These are phyloP conservation scores for Cladopsammia gracilis DNA, from an alignment of 64 coral and sea anemone genomes.

Conservation along the genomic window DNA sequence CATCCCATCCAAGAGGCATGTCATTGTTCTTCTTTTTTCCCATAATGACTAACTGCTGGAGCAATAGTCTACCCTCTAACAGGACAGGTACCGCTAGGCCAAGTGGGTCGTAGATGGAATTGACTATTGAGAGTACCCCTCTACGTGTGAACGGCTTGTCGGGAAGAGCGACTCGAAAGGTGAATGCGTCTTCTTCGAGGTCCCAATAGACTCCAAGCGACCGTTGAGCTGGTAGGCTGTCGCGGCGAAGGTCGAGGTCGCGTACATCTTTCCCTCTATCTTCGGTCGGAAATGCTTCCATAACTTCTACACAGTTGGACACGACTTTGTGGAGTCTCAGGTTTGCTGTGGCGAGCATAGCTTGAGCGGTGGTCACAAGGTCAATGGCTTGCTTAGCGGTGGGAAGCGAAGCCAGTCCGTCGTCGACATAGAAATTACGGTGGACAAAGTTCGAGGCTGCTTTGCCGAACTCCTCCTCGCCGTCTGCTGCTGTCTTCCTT, in stretches of 20 bases:
- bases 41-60: no score
- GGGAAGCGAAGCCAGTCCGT: not conserved
- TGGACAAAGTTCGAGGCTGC: not conserved
- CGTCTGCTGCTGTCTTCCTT: not conserved
- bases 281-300: not conserved
- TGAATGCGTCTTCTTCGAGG: not conserved
- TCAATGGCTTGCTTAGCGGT: not conserved
- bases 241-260: not conserved
- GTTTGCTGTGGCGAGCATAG: not conserved
- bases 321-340: not conserved
- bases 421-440: constrained; percentile 17
- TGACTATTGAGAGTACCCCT: not conserved
- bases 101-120: constrained; percentile 20
- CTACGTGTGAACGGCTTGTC: constrained; percentile 6
- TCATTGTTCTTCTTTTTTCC: not conserved
- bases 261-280: not conserved
- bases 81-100: not conserved
- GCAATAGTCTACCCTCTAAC: not conserved
- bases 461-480: constrained; percentile 9
- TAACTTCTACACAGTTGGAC: not conserved
- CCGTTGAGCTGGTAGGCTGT: not conserved
- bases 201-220: constrained; percentile 36
- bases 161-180: not conserved
- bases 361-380: not conserved
- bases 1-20: constrained; percentile 5